phyloP scores from a whole-genome alignment of 2,797 vertebrate genomes.

The Pteropus rufus region DNA sequence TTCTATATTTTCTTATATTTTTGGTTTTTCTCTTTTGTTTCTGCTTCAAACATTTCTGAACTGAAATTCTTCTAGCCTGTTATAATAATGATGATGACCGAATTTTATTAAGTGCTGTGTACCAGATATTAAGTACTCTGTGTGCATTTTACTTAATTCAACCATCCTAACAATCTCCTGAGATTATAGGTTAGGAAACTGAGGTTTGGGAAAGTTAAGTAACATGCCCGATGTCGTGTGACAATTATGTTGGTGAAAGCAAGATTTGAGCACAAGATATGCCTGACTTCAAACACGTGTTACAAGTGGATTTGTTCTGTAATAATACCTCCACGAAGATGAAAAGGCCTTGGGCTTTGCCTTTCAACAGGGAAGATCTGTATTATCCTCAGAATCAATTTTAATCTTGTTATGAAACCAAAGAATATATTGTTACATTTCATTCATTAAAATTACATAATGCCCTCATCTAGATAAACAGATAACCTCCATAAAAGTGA shows the following conservation, averaged over 20 bases:
- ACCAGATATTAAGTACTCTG: neutral
- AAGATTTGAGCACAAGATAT: neutral
- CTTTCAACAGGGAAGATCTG: slow-evolving; percentile 2
- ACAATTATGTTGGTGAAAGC: neutral
- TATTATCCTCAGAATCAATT: slow-evolving; percentile 58
- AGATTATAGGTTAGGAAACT: slow-evolving; percentile 25
- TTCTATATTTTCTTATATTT: neutral
- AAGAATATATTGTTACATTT: slow-evolving; percentile 72
- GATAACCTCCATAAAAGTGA: slow-evolving; percentile 71
- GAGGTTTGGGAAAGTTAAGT: neutral
- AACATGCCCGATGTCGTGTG: neutral
- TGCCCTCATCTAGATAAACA: slow-evolving; percentile 55
- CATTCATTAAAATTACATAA: slow-evolving; percentile 76
- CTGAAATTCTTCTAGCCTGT: neutral
- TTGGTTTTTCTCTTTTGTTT: neutral
- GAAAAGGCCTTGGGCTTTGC: neutral
- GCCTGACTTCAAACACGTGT: neutral
- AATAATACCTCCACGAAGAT: neutral
- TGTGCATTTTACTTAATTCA: neutral
- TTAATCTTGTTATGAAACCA: slow-evolving; percentile 66
- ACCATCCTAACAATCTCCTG: slow-evolving; percentile 4
- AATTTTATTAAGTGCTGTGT: neutral
- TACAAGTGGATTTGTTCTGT: neutral
- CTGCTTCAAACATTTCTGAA: neutral
- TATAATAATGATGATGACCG: neutral